Base-by-base conservation (phyloP, 2,888 invertebrate species). In the Cactoblastis cactorum region DNA sequence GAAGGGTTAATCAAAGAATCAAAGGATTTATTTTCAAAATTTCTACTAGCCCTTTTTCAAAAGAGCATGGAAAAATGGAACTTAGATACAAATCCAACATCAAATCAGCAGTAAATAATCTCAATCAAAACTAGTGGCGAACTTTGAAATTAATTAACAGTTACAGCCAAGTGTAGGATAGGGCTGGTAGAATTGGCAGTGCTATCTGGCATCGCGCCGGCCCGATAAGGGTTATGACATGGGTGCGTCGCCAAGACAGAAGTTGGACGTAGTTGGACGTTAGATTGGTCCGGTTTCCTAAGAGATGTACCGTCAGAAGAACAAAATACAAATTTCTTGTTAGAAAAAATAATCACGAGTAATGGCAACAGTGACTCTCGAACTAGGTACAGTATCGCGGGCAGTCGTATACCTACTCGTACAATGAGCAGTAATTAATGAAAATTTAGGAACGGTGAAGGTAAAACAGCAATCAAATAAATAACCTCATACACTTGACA, bases 131-230 rank as follows among this genome's bases (percentile, higher is more conserved):
- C 49, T 47, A 52, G 32, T 19, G 28, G 45, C n/a, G 37, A 73
- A 80, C 69, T 78, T 79, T 59, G 60, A 65, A 79, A 77, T 82
- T 83, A 83, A 85, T 83, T 82, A 79, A 77, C 76, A 67, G 65
- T 60, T 62, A 57, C 60, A 59, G 61, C 71, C 65, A 69, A 75
- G 61, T 71, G 63, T 53, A 62, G 58, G 61, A 58, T 65, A 63
- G 61, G 61, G 65, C 65, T 67, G 63, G 73, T 74, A 69, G 74
- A 81, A 80, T 79, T 81, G 80, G 78, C 74, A 76, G 61, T 67
- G 71, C 74, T 80, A 79, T 79, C 81, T 74, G 65, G 63, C 63
- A 71, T 67, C 67, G 53, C 56, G 55, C 54, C 58, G 59, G 56
- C 55, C 51, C 65, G 74, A 73, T 68, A 71, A 68, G 70, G 69